These are phyloP conservation scores for Tupaia tana DNA, from an alignment of 2,113 vertebrate genomes.

Conservation along the genomic window DNA sequence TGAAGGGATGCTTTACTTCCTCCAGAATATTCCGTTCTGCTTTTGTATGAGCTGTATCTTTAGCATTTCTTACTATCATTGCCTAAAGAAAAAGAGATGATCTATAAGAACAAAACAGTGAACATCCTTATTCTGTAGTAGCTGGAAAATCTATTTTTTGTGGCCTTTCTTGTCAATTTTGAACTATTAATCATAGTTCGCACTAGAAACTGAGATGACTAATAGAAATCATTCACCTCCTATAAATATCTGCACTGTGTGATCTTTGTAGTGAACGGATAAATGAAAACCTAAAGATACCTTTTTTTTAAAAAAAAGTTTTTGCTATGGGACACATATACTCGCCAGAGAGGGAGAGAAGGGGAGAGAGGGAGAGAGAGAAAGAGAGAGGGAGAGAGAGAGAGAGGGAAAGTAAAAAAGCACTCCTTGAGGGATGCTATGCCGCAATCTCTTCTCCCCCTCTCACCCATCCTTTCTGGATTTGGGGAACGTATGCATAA, in stretches of 20 bases:
- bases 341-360: no score
- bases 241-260: not conserved
- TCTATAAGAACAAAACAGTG: constrained; percentile 68
- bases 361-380: no score
- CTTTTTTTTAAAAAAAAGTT: constrained; percentile 16
- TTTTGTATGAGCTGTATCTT: constrained; percentile 99
- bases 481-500: no score
- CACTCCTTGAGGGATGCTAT: no score
- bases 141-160: constrained; percentile 61
- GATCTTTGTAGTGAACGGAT: constrained; percentile 41
- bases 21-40: constrained; percentile 98
- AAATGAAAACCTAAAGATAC: constrained; percentile 45
- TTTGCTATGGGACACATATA: not conserved
- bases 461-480: no score
- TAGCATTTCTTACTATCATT: constrained; percentile 98
- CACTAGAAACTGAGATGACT: constrained; percentile 29
- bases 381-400: no score
- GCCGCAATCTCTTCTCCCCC: no score
- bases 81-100: constrained; percentile 89
- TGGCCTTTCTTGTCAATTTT: constrained; percentile 43
- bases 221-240: constrained; percentile 47
- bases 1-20: constrained; percentile 99
- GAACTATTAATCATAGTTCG: constrained; percentile 36
- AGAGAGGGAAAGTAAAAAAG: no score
- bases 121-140: constrained; percentile 69